Percentiles rank a stretch among this genome's conserved stretches.
These are phyloP conservation scores for Stylophora pistillata DNA, from an alignment of 64 coral and sea anemone species.

Conservation along the genomic window DNA sequence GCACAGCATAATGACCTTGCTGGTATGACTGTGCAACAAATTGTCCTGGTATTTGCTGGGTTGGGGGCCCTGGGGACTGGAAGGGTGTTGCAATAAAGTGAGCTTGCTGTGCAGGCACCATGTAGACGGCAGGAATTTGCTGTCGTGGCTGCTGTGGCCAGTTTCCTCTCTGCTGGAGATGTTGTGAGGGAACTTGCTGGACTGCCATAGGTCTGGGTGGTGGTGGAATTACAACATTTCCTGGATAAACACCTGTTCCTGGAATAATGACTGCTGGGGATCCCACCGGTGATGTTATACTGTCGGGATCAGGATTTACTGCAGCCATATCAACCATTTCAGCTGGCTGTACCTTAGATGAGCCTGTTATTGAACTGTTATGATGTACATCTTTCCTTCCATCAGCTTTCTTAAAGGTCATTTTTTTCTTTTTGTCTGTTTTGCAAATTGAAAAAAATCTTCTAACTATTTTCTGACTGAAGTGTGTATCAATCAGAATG, in stretches of 20 bases:
- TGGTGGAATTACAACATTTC: constrained; percentile 17
- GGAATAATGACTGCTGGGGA: neutral
- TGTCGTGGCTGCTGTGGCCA: constrained; percentile 61
- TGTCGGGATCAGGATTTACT: constrained; percentile 53
- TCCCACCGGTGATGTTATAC: constrained; percentile 35
- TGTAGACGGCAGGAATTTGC: constrained; percentile 23
- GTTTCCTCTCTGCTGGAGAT: constrained; percentile 15
- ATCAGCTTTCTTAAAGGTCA: constrained; percentile 45
- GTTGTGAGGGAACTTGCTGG: constrained; percentile 28
- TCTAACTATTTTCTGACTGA: too few species aligned
- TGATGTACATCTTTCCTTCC: constrained; percentile 23
- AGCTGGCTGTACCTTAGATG: constrained; percentile 20
- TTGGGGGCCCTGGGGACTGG: constrained; percentile 4
- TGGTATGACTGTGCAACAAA: constrained; percentile 52
- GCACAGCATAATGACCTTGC: constrained; percentile 28
- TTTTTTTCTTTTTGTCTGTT: constrained; percentile 63
- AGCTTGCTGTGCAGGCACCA: constrained; percentile 23
- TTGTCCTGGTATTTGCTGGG: constrained; percentile 40
- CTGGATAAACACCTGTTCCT: constrained; percentile 14
- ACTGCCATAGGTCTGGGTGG: neutral
- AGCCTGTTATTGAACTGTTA: constrained; percentile 15
- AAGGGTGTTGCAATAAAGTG: constrained; percentile 49
- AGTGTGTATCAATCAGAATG: too few species aligned
- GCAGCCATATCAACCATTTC: constrained; percentile 43
- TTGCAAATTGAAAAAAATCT: neutral